phyloP scores from a whole-genome alignment of 2,113 vertebrate species.

The Cisticola juncidis region DNA sequence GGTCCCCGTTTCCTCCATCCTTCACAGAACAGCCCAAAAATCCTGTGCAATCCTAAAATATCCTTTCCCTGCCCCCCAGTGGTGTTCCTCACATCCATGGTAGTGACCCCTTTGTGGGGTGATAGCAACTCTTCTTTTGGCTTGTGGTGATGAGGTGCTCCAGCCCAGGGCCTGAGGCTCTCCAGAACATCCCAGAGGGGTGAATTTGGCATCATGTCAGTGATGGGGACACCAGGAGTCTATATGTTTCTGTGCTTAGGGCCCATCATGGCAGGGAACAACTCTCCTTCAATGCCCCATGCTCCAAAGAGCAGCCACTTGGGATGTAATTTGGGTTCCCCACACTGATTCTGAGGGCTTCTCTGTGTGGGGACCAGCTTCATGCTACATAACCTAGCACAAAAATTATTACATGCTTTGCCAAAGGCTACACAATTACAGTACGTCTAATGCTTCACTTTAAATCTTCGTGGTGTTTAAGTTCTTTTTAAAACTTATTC shows the following conservation, averaged over 20 bases:
- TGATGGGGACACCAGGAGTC: rapidly evolving
- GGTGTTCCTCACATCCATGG: rapidly evolving
- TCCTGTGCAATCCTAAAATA: rapidly evolving
- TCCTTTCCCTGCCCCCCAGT: rapidly evolving
- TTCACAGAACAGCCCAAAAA: neutral
- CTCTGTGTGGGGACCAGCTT: neutral
- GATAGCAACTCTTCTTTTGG: neutral
- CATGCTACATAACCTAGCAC: neutral
- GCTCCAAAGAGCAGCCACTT: neutral
- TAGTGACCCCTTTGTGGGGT: neutral
- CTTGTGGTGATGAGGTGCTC: neutral
- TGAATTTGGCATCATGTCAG: rapidly evolving
- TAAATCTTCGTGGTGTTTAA: neutral
- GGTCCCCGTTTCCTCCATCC: neutral
- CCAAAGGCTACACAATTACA: neutral
- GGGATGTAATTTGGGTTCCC: rapidly evolving
- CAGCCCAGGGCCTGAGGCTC: neutral
- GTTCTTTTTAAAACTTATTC: neutral
- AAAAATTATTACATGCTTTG: neutral
- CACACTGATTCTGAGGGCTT: neutral
- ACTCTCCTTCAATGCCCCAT: rapidly evolving
- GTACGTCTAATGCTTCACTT: neutral
- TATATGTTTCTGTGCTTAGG: rapidly evolving
- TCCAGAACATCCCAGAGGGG: neutral
- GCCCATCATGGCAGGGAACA: no score